A percentile compares a stretch with the other conserved stretches of the same genome.
Evolutionary conservation across 2,113 vertebrate genomes (phyloP).

Genomic region (Pseudorectes ferrugineus): DNA sequence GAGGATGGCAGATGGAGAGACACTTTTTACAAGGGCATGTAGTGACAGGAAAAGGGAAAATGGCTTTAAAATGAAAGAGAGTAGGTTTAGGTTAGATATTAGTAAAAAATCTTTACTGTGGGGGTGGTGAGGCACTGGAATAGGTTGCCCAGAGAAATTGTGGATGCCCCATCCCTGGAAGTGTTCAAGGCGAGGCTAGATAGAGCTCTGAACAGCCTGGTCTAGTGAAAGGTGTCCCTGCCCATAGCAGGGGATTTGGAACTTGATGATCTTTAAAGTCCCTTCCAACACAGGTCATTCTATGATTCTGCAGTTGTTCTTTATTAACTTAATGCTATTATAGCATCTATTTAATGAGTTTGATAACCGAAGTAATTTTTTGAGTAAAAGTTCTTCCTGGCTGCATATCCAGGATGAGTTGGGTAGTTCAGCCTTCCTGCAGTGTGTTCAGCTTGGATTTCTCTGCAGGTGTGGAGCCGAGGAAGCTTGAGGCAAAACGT

Average conservation of each 20-base stretch:
- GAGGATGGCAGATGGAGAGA: background rate
- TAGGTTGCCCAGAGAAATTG: background rate
- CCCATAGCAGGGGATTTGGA: background rate
- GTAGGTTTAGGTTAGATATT: background rate
- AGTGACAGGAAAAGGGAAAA: background rate
- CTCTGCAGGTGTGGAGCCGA: background rate
- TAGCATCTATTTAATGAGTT: background rate
- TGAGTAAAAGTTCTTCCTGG: background rate
- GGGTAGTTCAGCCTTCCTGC: background rate
- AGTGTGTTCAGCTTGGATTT: background rate
- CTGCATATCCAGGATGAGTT: accelerated
- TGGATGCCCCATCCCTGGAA: background rate
- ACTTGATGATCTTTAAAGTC: background rate
- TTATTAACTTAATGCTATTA: background rate
- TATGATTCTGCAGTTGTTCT: background rate
- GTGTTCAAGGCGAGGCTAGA: background rate
- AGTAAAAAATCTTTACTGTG: background rate
- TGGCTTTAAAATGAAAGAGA: background rate
- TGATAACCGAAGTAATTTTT: background rate
- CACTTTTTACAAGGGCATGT: background rate
- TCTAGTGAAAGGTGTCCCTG: background rate
- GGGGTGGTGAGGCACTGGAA: background rate
- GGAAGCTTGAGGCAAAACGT: background rate
- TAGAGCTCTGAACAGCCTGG: background rate
- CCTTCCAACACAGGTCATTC: background rate